Base-by-base conservation (phyloP, 2,888 invertebrate genomes). In the Girardia tigrina region DNA sequence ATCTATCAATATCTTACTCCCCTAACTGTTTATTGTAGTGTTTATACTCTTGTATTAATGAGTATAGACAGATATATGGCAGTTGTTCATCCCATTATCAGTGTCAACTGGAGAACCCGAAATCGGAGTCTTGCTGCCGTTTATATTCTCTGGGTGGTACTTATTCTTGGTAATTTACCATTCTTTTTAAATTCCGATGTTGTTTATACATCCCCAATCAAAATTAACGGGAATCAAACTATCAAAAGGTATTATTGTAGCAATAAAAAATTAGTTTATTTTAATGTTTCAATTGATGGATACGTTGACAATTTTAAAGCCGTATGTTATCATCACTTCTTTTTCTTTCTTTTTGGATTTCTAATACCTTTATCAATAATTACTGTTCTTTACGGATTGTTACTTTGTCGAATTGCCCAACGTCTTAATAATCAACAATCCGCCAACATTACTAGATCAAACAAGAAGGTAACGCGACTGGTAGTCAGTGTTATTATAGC, bases 21-120 rank as follows among this genome's bases (percentile, higher is more conserved):
- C 77, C 92, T 92, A 42, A 92, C 92, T 27, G 93, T 92, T 28
- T 93, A 92, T 82, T 91, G 91, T 76, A 92, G 92, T 80, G 92
- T 94, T 4, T 94, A 93, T 85, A 94, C 93, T 0, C 86, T 94
- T 72, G 92, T 94, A 0, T 87, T 94, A 78, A 94, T 94, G 93
- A 91, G 92, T 4, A 85, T 93, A 76, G 94, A 94, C 84, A 82
- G 88, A 79, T 94, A 91, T 83, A 87, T 94, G 84, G 94, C 94
- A 29, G 93, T 94, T 0, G 93, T 93, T 0, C 91, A 92, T 83
- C 93, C 94, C 1, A 90, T 94, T 79, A 88, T 90, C 0, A 91
- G 91, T 72, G 91, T 91, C 88, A 89, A 90, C 0, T 82, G 91
- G 79, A 87, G 92, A 76, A 92, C 91, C 0, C 90, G 91, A 81